These are phyloP conservation scores for Cyrtodaria siliqua DNA, from an alignment of 2,888 invertebrate genomes.

Conservation along the genomic window DNA sequence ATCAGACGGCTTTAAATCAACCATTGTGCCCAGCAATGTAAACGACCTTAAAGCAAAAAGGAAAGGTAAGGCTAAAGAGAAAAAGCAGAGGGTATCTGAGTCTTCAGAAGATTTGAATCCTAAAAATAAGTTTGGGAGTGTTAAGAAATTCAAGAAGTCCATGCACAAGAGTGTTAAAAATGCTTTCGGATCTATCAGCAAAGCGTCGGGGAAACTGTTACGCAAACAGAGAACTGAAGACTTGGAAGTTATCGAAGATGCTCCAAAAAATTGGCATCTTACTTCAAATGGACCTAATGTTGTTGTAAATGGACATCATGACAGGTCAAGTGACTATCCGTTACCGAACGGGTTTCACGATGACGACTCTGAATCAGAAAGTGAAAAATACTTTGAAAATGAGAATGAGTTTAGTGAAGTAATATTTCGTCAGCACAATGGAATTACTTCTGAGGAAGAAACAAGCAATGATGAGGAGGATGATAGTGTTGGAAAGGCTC, in stretches of 20 bases:
- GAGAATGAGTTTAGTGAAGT: conserved; percentile 33
- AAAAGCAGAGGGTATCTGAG: conserved; percentile 34
- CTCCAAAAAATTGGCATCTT: conserved; percentile 64
- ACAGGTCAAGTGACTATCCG: conserved; percentile 1
- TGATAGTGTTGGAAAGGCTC: conserved; percentile 47
- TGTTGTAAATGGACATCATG: conserved; percentile 44
- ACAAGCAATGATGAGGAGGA: conserved; percentile 57
- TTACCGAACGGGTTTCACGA: conserved; percentile 2
- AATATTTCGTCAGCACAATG: conserved; percentile 1
- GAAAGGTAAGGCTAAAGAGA: conserved; percentile 53
- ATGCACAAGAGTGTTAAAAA: conserved; percentile 75
- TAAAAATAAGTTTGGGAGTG: conserved; percentile 73
- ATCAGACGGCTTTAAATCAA: conserved; percentile 75
- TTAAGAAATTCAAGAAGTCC: conserved; percentile 74
- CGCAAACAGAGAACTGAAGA: conserved; percentile 72
- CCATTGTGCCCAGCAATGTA: conserved; percentile 71
- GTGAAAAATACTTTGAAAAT: conserved; percentile 21
- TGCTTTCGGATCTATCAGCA: conserved; percentile 78
- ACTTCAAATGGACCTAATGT: conserved; percentile 25
- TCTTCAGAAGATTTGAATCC: conserved; percentile 49
- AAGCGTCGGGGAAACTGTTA: conserved; percentile 74
- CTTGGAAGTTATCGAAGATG: conserved; percentile 60
- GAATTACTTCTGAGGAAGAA: conserved; percentile 25
- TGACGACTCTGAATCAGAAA: conserved; percentile 48
- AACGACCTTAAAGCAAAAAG: conserved; percentile 67